Percentiles rank a stretch among this genome's conserved stretches.
Conservation (phyloP, 2,113 vertebrate genomes). For the Pangasianodon gigas region DNA sequence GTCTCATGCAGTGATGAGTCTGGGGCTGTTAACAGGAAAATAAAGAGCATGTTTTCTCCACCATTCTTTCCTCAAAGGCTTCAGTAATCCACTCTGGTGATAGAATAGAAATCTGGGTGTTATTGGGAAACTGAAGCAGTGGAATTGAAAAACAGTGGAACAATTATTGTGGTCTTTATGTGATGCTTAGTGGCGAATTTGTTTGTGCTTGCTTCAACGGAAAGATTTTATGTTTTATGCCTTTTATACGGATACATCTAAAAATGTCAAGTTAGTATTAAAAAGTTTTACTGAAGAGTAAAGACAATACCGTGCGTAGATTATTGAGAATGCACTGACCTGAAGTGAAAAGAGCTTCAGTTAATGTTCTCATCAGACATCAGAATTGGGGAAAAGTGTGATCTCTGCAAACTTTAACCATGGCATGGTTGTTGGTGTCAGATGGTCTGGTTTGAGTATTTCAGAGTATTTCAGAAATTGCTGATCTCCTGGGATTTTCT, state of each 20-base stretch:
- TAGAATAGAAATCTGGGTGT: slow-evolving; percentile 20
- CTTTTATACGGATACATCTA: background rate
- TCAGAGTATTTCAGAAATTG: background rate
- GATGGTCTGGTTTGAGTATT: background rate
- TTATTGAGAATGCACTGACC: background rate
- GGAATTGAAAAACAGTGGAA: slow-evolving; percentile 21
- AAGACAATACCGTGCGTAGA: background rate
- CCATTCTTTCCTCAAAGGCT: slow-evolving; percentile 30
- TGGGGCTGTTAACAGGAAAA: slow-evolving; percentile 35
- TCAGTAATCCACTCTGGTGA: slow-evolving; percentile 44
- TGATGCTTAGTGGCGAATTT: slow-evolving; percentile 22
- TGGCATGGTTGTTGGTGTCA: background rate
- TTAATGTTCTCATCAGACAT: background rate
- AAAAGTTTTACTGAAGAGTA: background rate
- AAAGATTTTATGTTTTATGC: slow-evolving; percentile 17
- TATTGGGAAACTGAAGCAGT: slow-evolving; percentile 27
- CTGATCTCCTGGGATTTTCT: background rate
- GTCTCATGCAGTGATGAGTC: slow-evolving; percentile 40
- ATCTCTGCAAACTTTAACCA: background rate
- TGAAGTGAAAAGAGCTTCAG: background rate
- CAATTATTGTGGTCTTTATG: slow-evolving; percentile 20
- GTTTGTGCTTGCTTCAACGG: slow-evolving; percentile 13
- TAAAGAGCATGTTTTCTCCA: slow-evolving; percentile 24
- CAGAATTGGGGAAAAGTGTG: background rate
- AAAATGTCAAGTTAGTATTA: background rate